These are phyloP conservation scores for Premnoplex brunnescens DNA, from an alignment of 2,797 vertebrate species.

Conservation along the genomic window DNA sequence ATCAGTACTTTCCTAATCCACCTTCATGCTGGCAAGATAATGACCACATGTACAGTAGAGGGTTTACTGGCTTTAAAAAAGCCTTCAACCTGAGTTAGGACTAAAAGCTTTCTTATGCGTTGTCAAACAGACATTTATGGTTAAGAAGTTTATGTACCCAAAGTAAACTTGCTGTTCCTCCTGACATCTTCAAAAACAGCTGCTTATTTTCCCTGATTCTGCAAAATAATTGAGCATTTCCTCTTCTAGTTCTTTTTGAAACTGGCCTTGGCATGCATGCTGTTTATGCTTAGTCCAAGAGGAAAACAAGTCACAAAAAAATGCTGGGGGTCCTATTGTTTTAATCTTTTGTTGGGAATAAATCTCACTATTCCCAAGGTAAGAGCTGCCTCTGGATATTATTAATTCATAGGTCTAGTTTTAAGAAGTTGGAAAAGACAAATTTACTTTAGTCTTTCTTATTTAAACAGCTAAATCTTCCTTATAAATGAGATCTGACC, in stretches of 20 bases:
- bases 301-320: not conserved
- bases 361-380: not conserved
- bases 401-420: not conserved
- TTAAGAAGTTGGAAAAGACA: not conserved
- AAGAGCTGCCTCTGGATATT: not conserved
- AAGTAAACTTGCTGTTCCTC: not conserved
- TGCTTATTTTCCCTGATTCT: not conserved
- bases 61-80: not conserved
- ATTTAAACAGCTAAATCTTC: not conserved
- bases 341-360: not conserved
- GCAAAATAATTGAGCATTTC: not conserved
- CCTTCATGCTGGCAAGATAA: not conserved
- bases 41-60: not conserved
- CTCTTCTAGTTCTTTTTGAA: not conserved
- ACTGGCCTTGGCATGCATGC: not conserved
- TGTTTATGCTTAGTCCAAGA: not conserved
- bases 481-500: not conserved
- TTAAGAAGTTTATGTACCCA: not conserved
- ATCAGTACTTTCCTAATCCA: not conserved
- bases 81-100: not conserved
- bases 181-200: not conserved
- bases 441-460: not conserved
- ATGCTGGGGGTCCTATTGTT: not conserved
- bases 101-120: not conserved
- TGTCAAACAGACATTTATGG: not conserved